Evolutionary conservation across 2,113 vertebrate species (phyloP), one percentile per base, ranked within the genome.

Genomic region (Vireo altiloquus): DNA sequence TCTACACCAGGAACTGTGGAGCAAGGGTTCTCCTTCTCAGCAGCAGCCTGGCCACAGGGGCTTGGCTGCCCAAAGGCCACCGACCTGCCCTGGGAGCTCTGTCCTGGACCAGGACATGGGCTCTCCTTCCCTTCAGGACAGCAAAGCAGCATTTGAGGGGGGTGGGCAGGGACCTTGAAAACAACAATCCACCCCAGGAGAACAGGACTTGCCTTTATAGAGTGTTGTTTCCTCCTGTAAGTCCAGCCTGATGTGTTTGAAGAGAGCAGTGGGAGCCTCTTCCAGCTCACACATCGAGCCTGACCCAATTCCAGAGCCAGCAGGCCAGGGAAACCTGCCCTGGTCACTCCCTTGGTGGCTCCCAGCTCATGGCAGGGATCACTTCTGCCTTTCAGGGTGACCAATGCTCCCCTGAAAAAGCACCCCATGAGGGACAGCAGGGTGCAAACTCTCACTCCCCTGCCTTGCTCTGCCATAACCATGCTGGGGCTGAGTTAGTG

Each of bases 1-100:
- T 82, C 57, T 91, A 93, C 93, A 94, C 5, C 1, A 12, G 59
- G 70, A 69, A 13, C 7, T 23, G 61, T 63, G 72, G 64, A 94
- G 77, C 2, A 65, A 52, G 71, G 80, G 3, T 35, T 64, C 59
- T 93, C 68, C 60, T 59, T 22, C 71, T 25, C 7, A 57, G 49
- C 11, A 27, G 50, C 60, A 84, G 85, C 31, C 87, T 72, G 78
- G 40, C 65, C 39, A 3, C 27, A 12, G 4, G 35, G 35, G 24
- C 49, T 82, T 54, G 53, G 31, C 94, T 92, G 82, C 44, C 28
- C 44, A 3, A 40, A 72, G 69, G 75, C 74, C 93, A 89, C 78
- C 21, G 2, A 49, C 8, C 53, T n/a, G 24, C 42, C 15, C 23
- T 25, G 12, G 6, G 20, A 40, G 21, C 61, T 84, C 39, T 37